Evolutionary conservation across 2,888 invertebrate species (phyloP).

Genomic region (Boloria selene): DNA sequence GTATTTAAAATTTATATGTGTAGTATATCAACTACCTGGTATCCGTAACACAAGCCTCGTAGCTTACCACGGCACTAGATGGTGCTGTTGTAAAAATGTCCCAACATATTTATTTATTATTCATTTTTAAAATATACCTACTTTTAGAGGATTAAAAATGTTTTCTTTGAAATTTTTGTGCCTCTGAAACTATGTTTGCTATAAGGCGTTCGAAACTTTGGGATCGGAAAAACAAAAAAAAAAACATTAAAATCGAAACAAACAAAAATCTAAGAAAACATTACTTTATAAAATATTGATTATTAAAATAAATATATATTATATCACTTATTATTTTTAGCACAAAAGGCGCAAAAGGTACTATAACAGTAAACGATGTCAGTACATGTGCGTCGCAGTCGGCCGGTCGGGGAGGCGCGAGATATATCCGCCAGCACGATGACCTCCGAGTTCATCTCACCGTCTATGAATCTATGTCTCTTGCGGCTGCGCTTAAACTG

Average conservation of each 20-base stretch:
- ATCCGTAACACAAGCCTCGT: too few species aligned
- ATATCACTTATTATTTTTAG: conserved; percentile 59
- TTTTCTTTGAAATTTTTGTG: too few species aligned
- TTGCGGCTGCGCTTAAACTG: conserved; percentile 91
- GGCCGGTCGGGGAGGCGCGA: conserved; percentile 87
- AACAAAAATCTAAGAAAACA: neutral
- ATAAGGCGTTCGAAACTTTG: too few species aligned
- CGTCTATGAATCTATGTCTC: conserved; percentile 90
- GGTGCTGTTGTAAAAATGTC: too few species aligned
- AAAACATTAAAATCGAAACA: too few species aligned
- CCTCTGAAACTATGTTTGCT: too few species aligned
- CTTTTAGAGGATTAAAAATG: too few species aligned
- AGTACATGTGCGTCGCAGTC: conserved; percentile 83
- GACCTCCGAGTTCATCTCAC: conserved; percentile 88
- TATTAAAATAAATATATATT: neutral
- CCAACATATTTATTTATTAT: too few species aligned
- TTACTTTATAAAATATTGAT: neutral
- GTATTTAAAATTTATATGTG: too few species aligned
- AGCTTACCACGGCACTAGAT: too few species aligned
- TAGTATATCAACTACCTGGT: too few species aligned
- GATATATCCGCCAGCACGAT: conserved; percentile 94
- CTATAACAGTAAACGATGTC: conserved; percentile 87
- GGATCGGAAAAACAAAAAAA: too few species aligned
- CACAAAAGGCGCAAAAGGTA: conserved; percentile 87
- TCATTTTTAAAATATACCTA: neutral